Base-by-base conservation (phyloP, 2,113 vertebrate species). In the Serinus canaria region DNA sequence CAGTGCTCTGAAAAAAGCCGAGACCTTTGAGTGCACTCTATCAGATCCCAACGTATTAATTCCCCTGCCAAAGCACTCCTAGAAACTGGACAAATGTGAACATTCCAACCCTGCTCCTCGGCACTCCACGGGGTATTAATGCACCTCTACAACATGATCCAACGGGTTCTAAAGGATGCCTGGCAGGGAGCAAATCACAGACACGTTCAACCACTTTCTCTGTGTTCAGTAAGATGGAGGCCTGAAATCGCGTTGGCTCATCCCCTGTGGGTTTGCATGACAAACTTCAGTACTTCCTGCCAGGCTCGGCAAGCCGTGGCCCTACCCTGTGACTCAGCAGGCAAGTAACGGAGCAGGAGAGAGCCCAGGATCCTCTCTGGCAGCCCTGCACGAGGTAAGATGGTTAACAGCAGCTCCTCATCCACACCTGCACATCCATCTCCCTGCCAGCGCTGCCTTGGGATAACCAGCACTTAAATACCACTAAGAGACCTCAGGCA, bases 271-370 rank as follows among this genome's bases (percentile, higher is more conserved):
- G 83, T 95, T 94, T 47, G 80, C 55, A 92, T 94, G 56, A 81
- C 59, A 31, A 74, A 69, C 9, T 67, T 53, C 66, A 20, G 44
- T 18, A 13, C 76, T 97, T 97, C 93, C 96, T 86, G 73, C 30
- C 80, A 62, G 89, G 58, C 84, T 87, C 67, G 9, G 83, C 31
- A 64, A 76, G 55, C 56, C 75, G 3, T 0, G 75, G 92, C 81
- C 84, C 89, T 82, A 18, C 75, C 35, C 87, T 39, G 44, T 98
- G 97, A 98, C 95, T 98, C 98, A 98, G 97, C 81, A 91, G 72
- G 9, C 74, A 22, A 64, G 31, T 94, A 96, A 92, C 94, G 92
- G 96, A 39, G 78, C 67, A 1, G 11, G 6, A 35, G 67, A 21
- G 6, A 62, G 60, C 21, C 52, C 81, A 20, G 23, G 16, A 72